These are phyloP conservation scores for Apamea anceps DNA, from an alignment of 2,888 invertebrate genomes.

Conservation along the genomic window DNA sequence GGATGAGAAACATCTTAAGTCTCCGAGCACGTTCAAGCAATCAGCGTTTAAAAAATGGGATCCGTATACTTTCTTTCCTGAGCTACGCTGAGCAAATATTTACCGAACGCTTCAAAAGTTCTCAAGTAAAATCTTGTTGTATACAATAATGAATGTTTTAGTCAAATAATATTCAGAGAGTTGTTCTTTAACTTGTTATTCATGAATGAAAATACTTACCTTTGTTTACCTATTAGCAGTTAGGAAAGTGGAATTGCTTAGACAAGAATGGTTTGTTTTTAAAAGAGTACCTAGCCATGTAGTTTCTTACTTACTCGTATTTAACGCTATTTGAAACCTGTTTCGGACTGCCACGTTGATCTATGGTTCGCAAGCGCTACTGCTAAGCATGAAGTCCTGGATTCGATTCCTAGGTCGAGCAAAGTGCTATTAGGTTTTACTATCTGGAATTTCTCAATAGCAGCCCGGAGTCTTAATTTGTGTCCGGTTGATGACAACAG, in stretches of 20 bases:
- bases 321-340: not conserved
- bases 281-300: not conserved
- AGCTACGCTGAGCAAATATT: constrained; percentile 52
- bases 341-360: not conserved
- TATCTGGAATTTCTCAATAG: not conserved
- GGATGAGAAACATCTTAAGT: constrained; percentile 34
- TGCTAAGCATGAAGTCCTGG: no score
- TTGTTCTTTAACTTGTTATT: constrained; percentile 56
- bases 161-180: constrained; percentile 51
- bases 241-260: constrained; percentile 1
- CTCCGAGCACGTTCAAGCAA: constrained; percentile 50
- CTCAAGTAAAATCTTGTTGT: constrained; percentile 57
- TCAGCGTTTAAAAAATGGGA: constrained; percentile 50
- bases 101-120: constrained; percentile 55
- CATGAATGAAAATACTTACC: constrained; percentile 41
- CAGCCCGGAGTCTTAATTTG: not conserved
- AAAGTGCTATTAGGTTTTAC: no score
- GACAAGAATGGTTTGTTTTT: not conserved
- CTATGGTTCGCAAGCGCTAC: not conserved
- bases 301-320: not conserved
- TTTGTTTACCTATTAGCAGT: constrained; percentile 47
- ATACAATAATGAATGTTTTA: constrained; percentile 60
- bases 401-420: not conserved
- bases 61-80: constrained; percentile 43
- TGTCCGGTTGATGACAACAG: not conserved